Percentiles rank a stretch among this genome's conserved stretches.
Conservation (phyloP, 23 tunicate genomes). For the Botrylloides violaceus region DNA sequence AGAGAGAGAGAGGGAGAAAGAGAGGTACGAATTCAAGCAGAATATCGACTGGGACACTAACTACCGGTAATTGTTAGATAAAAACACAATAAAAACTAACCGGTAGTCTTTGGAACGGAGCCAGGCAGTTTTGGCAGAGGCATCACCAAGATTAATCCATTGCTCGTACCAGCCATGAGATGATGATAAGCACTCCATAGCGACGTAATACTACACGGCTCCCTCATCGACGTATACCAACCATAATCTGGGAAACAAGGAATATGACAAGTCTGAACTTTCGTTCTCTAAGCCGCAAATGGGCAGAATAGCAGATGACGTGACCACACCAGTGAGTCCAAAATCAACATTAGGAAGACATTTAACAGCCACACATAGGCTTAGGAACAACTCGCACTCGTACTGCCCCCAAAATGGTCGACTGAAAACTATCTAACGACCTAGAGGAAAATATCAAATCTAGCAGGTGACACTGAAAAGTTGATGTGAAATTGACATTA, state of each 20-base stretch:
- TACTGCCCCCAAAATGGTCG: too few relatives aligned
- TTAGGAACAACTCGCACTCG: too few relatives aligned
- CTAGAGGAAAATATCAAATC: too few relatives aligned
- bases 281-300: too few relatives aligned
- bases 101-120: conserved; percentile 89
- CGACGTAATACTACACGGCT: conserved; percentile 47
- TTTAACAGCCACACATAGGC: neutral
- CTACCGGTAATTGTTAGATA: too few relatives aligned
- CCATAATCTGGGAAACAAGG: conserved; percentile 25
- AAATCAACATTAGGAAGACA: neutral
- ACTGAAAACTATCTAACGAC: too few relatives aligned
- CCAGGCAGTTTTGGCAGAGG: conserved; percentile 84
- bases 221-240: conserved; percentile 16
- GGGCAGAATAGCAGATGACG: too few relatives aligned
- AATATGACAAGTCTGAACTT: neutral
- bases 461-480: too few relatives aligned
- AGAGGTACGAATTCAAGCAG: neutral
- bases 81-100: too few relatives aligned
- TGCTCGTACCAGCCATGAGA: conserved; percentile 74
- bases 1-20: neutral
- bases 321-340: too few relatives aligned
- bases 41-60: too few relatives aligned
- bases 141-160: conserved; percentile 70
- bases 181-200: conserved; percentile 63
- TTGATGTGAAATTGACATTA: too few relatives aligned